These are phyloP conservation scores for Dryobates pubescens DNA, from an alignment of 2,797 vertebrate species.

Conservation along the genomic window DNA sequence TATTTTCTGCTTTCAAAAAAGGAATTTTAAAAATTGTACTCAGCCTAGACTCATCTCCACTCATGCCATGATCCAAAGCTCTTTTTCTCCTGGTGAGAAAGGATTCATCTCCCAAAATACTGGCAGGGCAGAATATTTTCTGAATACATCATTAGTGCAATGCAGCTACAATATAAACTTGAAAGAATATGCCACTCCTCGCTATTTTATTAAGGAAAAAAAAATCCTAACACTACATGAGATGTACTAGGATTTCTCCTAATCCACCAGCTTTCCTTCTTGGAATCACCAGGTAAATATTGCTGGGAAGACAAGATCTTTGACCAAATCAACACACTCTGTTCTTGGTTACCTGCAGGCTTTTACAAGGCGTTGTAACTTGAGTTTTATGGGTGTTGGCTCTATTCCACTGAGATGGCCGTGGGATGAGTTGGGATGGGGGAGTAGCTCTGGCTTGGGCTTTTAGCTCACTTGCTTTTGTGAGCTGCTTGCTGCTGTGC, in stretches of 20 bases:
- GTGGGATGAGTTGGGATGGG: too few species aligned
- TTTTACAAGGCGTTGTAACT: background rate
- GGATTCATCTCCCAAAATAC: background rate
- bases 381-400: too few species aligned
- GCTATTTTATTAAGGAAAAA: background rate
- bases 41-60: background rate
- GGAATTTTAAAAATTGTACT: background rate
- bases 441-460: too few species aligned
- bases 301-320: background rate
- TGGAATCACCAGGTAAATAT: background rate
- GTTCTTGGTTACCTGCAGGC: background rate
- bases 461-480: too few species aligned
- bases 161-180: background rate
- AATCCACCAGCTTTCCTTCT: background rate
- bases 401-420: too few species aligned
- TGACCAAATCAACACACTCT: background rate
- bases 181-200: background rate
- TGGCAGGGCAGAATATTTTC: background rate
- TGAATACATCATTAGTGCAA: background rate
- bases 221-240: background rate
- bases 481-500: too few species aligned
- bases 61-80: background rate
- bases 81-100: background rate
- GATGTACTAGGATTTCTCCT: background rate
- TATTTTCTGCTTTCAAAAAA: background rate